These are phyloP conservation scores for Apodemia zela DNA, from an alignment of 2,888 invertebrate species.

Conservation along the genomic window DNA sequence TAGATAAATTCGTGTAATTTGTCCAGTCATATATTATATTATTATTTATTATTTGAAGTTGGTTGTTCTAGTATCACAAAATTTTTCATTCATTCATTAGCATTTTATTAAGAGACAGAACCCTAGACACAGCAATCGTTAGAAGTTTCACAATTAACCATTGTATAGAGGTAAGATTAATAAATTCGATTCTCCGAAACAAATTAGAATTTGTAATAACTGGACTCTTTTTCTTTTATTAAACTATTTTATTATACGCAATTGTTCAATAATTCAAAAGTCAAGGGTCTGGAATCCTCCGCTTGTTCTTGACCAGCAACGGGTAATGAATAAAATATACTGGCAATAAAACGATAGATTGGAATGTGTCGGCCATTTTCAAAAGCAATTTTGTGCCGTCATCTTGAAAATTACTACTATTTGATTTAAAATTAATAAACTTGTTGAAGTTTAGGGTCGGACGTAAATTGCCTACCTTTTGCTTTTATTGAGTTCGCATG, in stretches of 20 bases:
- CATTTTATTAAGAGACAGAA: neutral
- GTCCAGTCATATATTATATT: too few relatives aligned
- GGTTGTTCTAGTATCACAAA: too few relatives aligned
- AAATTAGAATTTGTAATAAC: slow-evolving; percentile 14
- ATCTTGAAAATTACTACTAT: slow-evolving; percentile 77
- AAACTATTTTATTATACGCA: slow-evolving; percentile 24
- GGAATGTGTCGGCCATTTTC: slow-evolving; percentile 70
- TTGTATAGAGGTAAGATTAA: neutral
- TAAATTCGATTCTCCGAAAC: slow-evolving; percentile 15
- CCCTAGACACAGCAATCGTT: neutral
- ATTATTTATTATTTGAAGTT: too few relatives aligned
- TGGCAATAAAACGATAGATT: slow-evolving; percentile 63
- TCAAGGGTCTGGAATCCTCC: slow-evolving; percentile 27
- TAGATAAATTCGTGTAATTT: too few relatives aligned
- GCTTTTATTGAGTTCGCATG: slow-evolving; percentile 75
- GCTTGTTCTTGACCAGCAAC: slow-evolving; percentile 34
- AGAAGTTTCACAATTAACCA: slow-evolving; percentile 4
- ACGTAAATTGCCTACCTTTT: slow-evolving; percentile 71
- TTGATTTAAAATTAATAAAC: slow-evolving; percentile 78
- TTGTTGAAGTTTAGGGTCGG: slow-evolving; percentile 75
- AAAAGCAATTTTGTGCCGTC: slow-evolving; percentile 68
- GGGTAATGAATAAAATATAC: slow-evolving; percentile 66
- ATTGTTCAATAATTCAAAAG: slow-evolving; percentile 32
- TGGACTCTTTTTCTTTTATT: slow-evolving; percentile 11
- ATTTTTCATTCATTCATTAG: neutral